phyloP scores from a whole-genome alignment of 2,888 invertebrate species.

The Drosophila prostipennis region DNA sequence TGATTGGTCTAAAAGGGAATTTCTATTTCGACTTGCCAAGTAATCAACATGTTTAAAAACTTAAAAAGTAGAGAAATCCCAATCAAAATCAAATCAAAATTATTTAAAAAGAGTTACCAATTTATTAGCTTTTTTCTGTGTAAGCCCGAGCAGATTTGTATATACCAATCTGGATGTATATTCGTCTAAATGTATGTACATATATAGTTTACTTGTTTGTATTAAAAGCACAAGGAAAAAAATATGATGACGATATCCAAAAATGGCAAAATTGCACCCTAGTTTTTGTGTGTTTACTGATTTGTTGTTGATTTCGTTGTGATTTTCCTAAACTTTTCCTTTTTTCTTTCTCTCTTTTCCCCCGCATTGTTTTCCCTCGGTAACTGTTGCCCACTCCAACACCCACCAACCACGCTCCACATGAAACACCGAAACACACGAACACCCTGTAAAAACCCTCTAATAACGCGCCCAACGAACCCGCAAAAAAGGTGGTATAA shows the following conservation, averaged over 20 bases:
- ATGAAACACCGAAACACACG: constrained; percentile 27
- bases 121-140: constrained; percentile 1
- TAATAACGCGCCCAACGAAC: constrained; percentile 18
- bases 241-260: constrained; percentile 34
- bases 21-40: too few relatives aligned
- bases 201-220: constrained; percentile 42
- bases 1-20: background rate
- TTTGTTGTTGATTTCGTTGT: constrained; percentile 51
- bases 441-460: constrained; percentile 23
- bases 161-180: constrained; percentile 21
- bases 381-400: constrained; percentile 63
- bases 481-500: constrained; percentile 90
- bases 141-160: constrained; percentile 1
- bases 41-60: background rate
- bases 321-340: constrained; percentile 59
- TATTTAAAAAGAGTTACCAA: too few relatives aligned
- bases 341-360: constrained; percentile 69
- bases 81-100: too few relatives aligned
- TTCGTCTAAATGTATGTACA: constrained; percentile 33
- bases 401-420: constrained; percentile 3
- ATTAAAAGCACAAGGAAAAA: constrained; percentile 25
- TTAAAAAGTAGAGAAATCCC: background rate
- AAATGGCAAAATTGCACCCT: constrained; percentile 25
- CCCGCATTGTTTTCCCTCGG: constrained; percentile 65
- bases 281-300: constrained; percentile 45